Evolutionary conservation across 92 coral and sea anemone species (phyloP).

Genomic region (Metridium senile): DNA sequence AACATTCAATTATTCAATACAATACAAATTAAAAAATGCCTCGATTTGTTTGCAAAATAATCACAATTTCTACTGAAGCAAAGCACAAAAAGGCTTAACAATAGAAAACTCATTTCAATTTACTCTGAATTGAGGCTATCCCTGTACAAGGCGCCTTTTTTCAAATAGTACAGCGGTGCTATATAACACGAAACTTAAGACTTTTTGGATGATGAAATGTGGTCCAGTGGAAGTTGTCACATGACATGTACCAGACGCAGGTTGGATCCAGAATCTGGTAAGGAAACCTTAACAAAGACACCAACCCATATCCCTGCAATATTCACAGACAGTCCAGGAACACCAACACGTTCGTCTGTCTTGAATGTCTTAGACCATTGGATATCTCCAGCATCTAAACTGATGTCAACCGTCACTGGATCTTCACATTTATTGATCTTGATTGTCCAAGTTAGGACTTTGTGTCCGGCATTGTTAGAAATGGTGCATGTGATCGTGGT

Average conservation of each 20-base stretch:
- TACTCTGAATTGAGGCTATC: no score
- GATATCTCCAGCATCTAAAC: constrained; percentile 14
- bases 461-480: neutral
- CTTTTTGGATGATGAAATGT: no score
- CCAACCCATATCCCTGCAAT: constrained; percentile 2
- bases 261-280: constrained; percentile 24
- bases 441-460: constrained; percentile 17
- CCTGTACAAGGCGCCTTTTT: neutral
- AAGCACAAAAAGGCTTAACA: no score
- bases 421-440: constrained; percentile 51
- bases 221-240: no score
- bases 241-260: constrained; percentile 10
- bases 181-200: neutral
- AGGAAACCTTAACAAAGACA: constrained; percentile 20
- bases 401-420: constrained; percentile 31
- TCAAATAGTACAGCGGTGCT: neutral
- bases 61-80: no score
- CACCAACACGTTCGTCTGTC: constrained; percentile 11
- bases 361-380: constrained; percentile 30
- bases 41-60: no score
- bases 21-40: no score
- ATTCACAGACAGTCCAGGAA: constrained; percentile 27
- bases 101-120: no score
- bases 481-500: constrained; percentile 27
- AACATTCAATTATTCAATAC: neutral